Evolutionary conservation across 1,140 invertebrate species (phyloP), one percentile per base, ranked within the genome.

Genomic region (Drosophila ambigua): DNA sequence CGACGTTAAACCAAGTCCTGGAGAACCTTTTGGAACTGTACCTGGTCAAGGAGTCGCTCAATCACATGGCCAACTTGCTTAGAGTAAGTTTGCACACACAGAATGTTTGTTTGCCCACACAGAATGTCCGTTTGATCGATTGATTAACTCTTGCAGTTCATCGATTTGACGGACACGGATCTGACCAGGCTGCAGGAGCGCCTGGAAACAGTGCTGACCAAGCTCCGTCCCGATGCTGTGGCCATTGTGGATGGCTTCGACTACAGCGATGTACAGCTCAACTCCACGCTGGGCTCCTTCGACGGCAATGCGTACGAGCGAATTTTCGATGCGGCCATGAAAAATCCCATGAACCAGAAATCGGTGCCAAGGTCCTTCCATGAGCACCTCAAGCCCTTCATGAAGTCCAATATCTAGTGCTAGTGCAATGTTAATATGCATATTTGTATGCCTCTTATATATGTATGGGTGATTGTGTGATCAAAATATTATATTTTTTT

Each of bases 301-400:
- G 98, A 99, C 92, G 98, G 98, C 7, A 94, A 97, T 72, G 98
- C 98, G 9, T 98, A 98, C 90, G 95, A 97, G 85, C 94, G 97
- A 46, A 92, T 99, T 8, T 97, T 96, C 81, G 94, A 96, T 52
- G 97, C 96, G 84, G 97, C 97, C 0, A 93, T 95, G 66, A 95
- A 96, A 79, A 97, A 96, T 85, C 96, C 97, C 0, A 92, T 98
- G 11, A 99, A 99, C 92, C 92, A 95, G 57, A 94, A 95, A 67
- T 94, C 94, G 26, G 96, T 97, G 11, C 96, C 97, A 68, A 92
- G 95, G 75, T 95, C 94, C 49, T 97, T 95, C 90, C 92, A 96
- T 39, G 93, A 94, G 67, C 94, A 96, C 79, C 92, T 97, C 20
- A 96, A 96, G 78, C 96, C 96, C n/a, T 95, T 96, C 62, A 92